Base-by-base conservation (phyloP, 2,113 vertebrate genomes). In the Tupaia chinensis region DNA sequence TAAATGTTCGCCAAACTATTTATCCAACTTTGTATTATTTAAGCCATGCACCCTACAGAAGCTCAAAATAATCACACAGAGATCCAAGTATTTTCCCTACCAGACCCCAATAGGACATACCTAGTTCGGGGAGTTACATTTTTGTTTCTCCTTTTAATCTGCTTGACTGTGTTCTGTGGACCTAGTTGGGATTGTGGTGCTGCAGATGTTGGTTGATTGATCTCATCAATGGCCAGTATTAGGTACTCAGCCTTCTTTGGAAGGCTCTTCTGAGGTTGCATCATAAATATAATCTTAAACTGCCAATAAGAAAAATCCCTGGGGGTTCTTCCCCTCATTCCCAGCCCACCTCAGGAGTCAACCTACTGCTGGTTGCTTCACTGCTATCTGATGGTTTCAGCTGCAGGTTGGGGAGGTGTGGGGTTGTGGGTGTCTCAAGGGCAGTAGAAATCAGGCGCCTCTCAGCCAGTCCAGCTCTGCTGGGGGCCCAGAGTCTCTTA, bases 111-210 rank as follows among this genome's bases (percentile, higher is more conserved):
- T 83, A 65, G 73, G n/a, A 86, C 68, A 54, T 32, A 91, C 53
- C 78, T 69, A 58, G 27, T 74, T 65, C 32, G 65, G 82, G 61
- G 56, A 56, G 2, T n/a, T 77, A 78, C 79, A 23, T 77, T 63
- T 61, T 86, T 53, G 19, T 69, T 72, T 76, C 19, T 91, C 85
- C 61, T 56, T 96, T 94, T 84, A 91, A 91, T 94, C 53, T 5
- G 4, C 54, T 89, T 89, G 66, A 13, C 76, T 32, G n/a, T 87
- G 32, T 54, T 74, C 56, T 34, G 12, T 74, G 27, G 72, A 69
- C 17, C 44, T 93, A 32, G 19, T 58, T 90, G 74, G 92, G 72
- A 94, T 44, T 72, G 86, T 79, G 89, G 53, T 83, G 82, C 91
- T n/a, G 10, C 82, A 84, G 66, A 60, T 23, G n/a, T 58, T 60